Conservation (phyloP, 2,888 invertebrate species). For the Caenorhabditis drosophilae region DNA sequence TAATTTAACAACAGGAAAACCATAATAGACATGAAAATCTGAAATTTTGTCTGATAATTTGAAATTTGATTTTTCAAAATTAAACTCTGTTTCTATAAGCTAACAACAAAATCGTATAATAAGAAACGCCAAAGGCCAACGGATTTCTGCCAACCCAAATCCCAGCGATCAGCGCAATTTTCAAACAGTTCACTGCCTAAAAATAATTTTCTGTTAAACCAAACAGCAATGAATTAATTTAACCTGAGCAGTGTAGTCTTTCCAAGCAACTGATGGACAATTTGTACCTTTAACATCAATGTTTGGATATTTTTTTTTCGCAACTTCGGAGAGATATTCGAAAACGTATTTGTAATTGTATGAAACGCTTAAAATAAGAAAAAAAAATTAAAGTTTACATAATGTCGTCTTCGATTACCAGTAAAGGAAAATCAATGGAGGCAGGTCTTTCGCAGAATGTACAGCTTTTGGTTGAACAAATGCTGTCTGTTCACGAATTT, state of each 20-base stretch:
- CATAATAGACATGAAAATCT: constrained; percentile 93
- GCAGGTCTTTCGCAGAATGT: constrained; percentile 56
- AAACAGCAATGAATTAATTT: too few relatives aligned
- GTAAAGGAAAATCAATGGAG: constrained; percentile 59
- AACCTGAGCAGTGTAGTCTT: constrained; percentile 81
- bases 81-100: constrained; percentile 82
- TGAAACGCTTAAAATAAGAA: constrained; percentile 81
- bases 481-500: constrained; percentile 51
- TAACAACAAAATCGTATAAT: constrained; percentile 83
- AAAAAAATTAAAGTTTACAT: neutral
- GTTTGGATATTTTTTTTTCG: constrained; percentile 90
- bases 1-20: constrained; percentile 88
- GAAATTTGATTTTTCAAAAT: neutral
- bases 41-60: constrained; percentile 42
- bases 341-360: constrained; percentile 97
- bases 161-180: constrained; percentile 84
- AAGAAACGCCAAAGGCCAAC: constrained; percentile 80
- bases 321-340: constrained; percentile 88
- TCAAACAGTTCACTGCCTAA: constrained; percentile 80
- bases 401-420: constrained; percentile 46
- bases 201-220: too few relatives aligned
- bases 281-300: constrained; percentile 88
- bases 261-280: constrained; percentile 87
- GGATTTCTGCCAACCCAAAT: constrained; percentile 83
- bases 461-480: constrained; percentile 53